phyloP scores from a whole-genome alignment of 1,140 invertebrate species.

The Liolophura sinensis region DNA sequence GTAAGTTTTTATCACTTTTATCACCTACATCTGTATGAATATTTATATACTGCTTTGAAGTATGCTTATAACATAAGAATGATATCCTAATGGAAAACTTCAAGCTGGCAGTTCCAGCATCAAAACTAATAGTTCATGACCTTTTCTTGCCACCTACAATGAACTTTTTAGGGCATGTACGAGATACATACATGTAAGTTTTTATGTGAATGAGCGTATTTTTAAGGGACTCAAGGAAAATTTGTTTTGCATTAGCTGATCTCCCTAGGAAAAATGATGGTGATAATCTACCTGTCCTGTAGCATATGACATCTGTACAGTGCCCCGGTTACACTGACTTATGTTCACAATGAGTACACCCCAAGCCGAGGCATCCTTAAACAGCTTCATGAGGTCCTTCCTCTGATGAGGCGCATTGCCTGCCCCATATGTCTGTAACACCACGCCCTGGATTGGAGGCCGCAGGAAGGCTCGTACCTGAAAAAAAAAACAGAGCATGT shows the following conservation, averaged over 20 bases:
- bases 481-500: not conserved
- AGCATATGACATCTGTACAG: conserved; percentile 78
- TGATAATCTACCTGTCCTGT: conserved; percentile 70
- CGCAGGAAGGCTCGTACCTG: conserved; percentile 77
- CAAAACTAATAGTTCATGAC: not conserved
- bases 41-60: not conserved
- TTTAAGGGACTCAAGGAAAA: not conserved
- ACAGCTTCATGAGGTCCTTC: conserved; percentile 76
- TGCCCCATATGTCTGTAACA: conserved; percentile 89
- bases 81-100: not conserved
- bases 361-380: conserved; percentile 73
- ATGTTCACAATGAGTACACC: conserved; percentile 92
- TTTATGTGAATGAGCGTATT: not conserved
- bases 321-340: conserved; percentile 80
- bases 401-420: conserved; percentile 90
- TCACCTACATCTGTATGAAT: too few relatives aligned
- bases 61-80: not conserved
- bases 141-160: not conserved
- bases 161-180: not conserved
- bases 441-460: conserved; percentile 81
- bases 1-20: too few relatives aligned
- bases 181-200: not conserved
- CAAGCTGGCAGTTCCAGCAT: not conserved
- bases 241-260: not conserved
- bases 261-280: not conserved